Percentiles rank a stretch among this genome's conserved stretches.
These are phyloP conservation scores for Beris chalybata DNA, from an alignment of 2,888 invertebrate species.

Conservation along the genomic window DNA sequence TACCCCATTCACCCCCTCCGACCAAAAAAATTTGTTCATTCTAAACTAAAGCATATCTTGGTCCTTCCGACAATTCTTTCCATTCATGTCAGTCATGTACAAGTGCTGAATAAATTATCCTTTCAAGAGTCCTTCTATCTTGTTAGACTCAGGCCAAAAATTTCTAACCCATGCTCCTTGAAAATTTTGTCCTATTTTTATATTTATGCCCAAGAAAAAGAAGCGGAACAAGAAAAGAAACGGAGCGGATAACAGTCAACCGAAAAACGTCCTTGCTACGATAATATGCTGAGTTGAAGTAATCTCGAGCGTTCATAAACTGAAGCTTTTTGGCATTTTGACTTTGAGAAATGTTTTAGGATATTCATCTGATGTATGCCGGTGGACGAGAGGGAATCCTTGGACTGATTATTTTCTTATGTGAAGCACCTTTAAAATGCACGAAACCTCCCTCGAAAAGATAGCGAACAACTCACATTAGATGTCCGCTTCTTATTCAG, in stretches of 20 bases:
- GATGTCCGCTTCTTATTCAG: no score
- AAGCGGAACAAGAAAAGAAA: constrained; percentile 5
- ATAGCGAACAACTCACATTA: no score
- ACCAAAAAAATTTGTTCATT: constrained; percentile 26
- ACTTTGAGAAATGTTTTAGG: neutral
- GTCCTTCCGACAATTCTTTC: constrained; percentile 3
- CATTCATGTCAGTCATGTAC: constrained; percentile 31
- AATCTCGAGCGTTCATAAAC: constrained; percentile 21
- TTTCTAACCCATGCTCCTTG: constrained; percentile 12
- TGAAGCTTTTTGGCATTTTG: constrained; percentile 4
- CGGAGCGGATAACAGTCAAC: constrained; percentile 11
- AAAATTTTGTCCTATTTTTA: constrained; percentile 21
- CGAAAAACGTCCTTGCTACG: neutral
- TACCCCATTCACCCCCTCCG: no score
- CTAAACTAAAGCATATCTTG: constrained; percentile 6
- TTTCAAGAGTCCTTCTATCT: constrained; percentile 31
- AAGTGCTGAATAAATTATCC: constrained; percentile 32
- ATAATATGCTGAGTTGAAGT: constrained; percentile 24
- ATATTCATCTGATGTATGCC: no score
- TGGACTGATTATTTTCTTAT: no score
- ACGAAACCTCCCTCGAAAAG: no score
- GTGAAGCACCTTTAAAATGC: no score
- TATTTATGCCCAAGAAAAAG: neutral
- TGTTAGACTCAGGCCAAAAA: constrained; percentile 24
- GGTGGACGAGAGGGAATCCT: no score